Conservation (phyloP, 2,113 vertebrate genomes). For the Grammomys dolichurus region DNA sequence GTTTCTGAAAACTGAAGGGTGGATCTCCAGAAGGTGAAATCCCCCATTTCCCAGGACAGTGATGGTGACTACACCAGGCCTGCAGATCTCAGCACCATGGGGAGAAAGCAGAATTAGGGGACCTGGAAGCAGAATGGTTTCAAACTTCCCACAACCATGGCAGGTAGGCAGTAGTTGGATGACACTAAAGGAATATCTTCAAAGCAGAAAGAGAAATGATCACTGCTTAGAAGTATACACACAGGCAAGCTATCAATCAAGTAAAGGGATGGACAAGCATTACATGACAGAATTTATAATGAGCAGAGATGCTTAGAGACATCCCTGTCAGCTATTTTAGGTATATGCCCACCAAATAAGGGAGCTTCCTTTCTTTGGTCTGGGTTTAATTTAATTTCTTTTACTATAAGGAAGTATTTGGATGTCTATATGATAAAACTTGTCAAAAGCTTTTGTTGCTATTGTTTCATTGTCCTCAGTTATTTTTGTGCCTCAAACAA, state of each 20-base stretch:
- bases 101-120: background rate
- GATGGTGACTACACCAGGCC: background rate
- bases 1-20: background rate
- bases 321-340: background rate
- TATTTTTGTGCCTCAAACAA: slow-evolving; percentile 3
- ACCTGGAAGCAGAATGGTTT: background rate
- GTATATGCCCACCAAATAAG: background rate
- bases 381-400: background rate
- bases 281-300: background rate
- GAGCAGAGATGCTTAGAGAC: background rate
- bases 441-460: background rate
- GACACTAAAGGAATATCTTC: slow-evolving; percentile 1
- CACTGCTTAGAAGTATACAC: background rate
- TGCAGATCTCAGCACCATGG: background rate
- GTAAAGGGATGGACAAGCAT: background rate
- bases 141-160: background rate
- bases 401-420: background rate
- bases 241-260: background rate
- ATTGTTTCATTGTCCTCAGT: background rate
- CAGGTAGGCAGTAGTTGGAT: background rate
- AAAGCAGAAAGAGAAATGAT: slow-evolving; percentile 14
- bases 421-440: background rate
- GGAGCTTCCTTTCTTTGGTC: background rate
- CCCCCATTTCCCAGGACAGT: background rate
- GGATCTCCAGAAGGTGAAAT: background rate